Evolutionary conservation across 2,888 invertebrate species (phyloP).

Genomic region (Drosophila nr. medialis): DNA sequence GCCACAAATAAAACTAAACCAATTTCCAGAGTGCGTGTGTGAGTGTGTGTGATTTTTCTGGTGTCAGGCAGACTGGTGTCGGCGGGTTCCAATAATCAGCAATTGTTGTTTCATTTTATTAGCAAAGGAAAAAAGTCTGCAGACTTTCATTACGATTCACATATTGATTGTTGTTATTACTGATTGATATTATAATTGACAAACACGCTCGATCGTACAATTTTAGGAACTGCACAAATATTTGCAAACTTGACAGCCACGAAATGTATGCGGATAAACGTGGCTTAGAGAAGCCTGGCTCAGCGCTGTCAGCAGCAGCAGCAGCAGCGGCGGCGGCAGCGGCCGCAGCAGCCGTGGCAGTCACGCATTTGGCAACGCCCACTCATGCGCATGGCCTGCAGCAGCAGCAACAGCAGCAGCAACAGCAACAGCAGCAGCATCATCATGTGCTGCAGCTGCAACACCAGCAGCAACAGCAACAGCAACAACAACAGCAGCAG

Average conservation of each 20-base stretch:
- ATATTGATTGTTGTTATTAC: slow-evolving; percentile 46
- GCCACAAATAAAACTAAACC: slow-evolving; percentile 39
- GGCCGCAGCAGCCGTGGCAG: slow-evolving; percentile 57
- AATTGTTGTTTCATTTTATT: slow-evolving; percentile 67
- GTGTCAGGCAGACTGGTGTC: neutral
- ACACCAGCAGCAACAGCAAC: slow-evolving; percentile 43
- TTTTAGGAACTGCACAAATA: slow-evolving; percentile 67
- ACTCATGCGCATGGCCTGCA: slow-evolving; percentile 61
- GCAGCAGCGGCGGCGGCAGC: slow-evolving; percentile 46
- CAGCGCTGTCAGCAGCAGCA: slow-evolving; percentile 53
- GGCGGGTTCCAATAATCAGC: slow-evolving; percentile 47
- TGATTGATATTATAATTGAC: slow-evolving; percentile 32
- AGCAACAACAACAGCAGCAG: slow-evolving; percentile 50
- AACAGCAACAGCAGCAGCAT: slow-evolving; percentile 59
- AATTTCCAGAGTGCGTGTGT: slow-evolving; percentile 34
- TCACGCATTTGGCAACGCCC: slow-evolving; percentile 56
- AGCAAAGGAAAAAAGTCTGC: slow-evolving; percentile 67
- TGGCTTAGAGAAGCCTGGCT: slow-evolving; percentile 66
- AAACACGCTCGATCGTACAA: slow-evolving; percentile 17
- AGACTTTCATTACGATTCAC: slow-evolving; percentile 57
- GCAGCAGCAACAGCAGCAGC: slow-evolving; percentile 52
- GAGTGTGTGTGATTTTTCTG: slow-evolving; percentile 14
- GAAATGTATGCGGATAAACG: slow-evolving; percentile 76
- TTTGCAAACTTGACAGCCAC: slow-evolving; percentile 66
- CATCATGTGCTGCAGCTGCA: slow-evolving; percentile 59